Base-by-base conservation (phyloP, 2,888 invertebrate species). In the Pseudococcus jackbeardsleyi region DNA sequence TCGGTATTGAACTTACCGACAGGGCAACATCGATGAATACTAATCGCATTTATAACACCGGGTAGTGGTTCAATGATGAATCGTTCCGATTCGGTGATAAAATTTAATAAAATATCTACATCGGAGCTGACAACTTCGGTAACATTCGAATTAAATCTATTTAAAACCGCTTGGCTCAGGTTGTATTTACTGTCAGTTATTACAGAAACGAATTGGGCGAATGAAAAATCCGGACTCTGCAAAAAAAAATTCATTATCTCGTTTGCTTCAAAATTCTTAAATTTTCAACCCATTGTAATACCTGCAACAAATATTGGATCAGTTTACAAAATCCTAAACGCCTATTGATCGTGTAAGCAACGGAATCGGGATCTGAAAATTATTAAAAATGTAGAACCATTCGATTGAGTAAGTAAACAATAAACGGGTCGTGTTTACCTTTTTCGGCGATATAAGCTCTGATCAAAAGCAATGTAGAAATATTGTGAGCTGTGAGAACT, bases 211-310 rank as follows among this genome's bases (percentile, higher is more conserved):
- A 95, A 92, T 90, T 95, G 95, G 90, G 93, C 93, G 89, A 95
- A 94, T 89, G 95, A 94, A 93, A 96, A 94, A 91, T 96, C 96
- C 26, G 96, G 95, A 90, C 95, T 95, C 94, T 95, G 92, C 89
- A 92, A 92, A 89, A 91, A 89, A 42, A 88, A 48, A 48, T 59
- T 19, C 19, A 64, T 72, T 54, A 42, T 42, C 11, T 33, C 42
- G 22, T 46, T 22, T 33, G 22, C 4, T 7, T 33, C 11, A 22
- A 17, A 77, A 50, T 77, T 77, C 7, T 15, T 77, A 12, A 88
- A 82, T 42, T 1, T 85, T 19, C 0, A 46, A 22, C 6, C 19
- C 17, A 12, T 5, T 26, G 9, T 19, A 22, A 46, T 17, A 88
- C 88, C 33, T 88, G 82, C 11, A 88, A 46, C 26, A 88, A 59